Conservation (phyloP, 2,113 vertebrate genomes). For the Erinaceus europaeus region DNA sequence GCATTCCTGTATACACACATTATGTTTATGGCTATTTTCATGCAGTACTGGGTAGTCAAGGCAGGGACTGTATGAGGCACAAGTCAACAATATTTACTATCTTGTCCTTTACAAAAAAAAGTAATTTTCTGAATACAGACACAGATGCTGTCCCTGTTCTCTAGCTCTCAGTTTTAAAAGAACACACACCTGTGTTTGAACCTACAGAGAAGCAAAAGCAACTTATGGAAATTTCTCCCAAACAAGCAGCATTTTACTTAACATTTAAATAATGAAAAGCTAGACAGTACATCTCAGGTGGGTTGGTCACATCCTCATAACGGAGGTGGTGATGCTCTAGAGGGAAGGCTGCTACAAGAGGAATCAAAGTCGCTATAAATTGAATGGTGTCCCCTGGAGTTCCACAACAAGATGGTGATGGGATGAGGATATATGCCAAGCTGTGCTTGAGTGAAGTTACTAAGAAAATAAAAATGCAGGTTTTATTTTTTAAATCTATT, state of each 20-base stretch:
- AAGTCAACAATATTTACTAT: background rate
- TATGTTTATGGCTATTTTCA: background rate
- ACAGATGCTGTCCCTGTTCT: background rate
- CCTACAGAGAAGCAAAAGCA: background rate
- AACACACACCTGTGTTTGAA: background rate
- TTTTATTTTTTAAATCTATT: background rate
- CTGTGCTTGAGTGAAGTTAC: background rate
- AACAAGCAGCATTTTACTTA: background rate
- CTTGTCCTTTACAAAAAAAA: background rate
- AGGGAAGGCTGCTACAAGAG: background rate
- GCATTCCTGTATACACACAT: background rate
- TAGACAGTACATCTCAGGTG: background rate
- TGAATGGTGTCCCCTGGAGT: background rate
- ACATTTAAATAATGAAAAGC: background rate
- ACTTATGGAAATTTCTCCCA: background rate
- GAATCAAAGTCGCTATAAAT: background rate
- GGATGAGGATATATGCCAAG: background rate
- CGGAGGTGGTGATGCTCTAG: background rate
- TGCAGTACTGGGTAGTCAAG: background rate
- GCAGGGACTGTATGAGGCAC: background rate
- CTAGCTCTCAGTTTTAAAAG: no score
- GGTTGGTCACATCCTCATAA: background rate
- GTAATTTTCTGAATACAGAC: background rate
- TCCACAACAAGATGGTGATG: background rate
- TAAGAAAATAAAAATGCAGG: constrained; percentile 12